These are phyloP conservation scores for Tretioscincus oriximinensis DNA, from an alignment of 2,113 vertebrate species.

Conservation along the genomic window DNA sequence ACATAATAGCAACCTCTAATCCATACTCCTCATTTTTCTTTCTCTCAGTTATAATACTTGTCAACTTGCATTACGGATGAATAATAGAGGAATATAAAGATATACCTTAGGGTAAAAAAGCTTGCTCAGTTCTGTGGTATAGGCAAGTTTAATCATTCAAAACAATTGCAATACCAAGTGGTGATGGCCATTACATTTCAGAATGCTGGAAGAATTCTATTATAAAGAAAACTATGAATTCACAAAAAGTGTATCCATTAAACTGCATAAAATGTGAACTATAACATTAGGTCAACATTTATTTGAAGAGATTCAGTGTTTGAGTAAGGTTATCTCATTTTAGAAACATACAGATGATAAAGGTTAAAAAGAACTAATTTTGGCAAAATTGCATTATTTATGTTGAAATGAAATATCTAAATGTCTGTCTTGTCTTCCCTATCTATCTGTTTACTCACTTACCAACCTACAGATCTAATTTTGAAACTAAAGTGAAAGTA, in stretches of 20 bases:
- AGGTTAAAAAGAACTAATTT: neutral
- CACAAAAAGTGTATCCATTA: neutral
- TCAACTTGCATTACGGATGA: constrained; percentile 44
- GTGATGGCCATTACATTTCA: neutral
- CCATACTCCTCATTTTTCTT: constrained; percentile 17
- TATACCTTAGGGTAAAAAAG: constrained; percentile 39
- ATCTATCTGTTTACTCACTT: neutral
- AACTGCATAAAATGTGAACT: neutral
- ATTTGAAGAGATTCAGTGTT: neutral
- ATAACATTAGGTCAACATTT: neutral
- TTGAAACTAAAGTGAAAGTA: neutral
- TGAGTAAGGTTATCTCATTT: neutral
- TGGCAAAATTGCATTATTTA: neutral
- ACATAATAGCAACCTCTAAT: constrained; percentile 18
- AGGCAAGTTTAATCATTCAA: constrained; percentile 36
- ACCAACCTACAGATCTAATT: neutral
- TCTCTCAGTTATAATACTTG: constrained; percentile 24
- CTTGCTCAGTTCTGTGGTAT: constrained; percentile 18
- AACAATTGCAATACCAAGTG: constrained; percentile 19
- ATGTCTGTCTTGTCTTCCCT: neutral
- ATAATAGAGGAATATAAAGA: constrained; percentile 40
- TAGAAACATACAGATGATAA: constrained; percentile 6
- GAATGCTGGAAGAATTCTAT: neutral
- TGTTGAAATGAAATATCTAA: neutral
- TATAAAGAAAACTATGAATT: neutral